Conservation (phyloP, 2,113 vertebrate species). For the Aspiorhynchus laticeps region DNA sequence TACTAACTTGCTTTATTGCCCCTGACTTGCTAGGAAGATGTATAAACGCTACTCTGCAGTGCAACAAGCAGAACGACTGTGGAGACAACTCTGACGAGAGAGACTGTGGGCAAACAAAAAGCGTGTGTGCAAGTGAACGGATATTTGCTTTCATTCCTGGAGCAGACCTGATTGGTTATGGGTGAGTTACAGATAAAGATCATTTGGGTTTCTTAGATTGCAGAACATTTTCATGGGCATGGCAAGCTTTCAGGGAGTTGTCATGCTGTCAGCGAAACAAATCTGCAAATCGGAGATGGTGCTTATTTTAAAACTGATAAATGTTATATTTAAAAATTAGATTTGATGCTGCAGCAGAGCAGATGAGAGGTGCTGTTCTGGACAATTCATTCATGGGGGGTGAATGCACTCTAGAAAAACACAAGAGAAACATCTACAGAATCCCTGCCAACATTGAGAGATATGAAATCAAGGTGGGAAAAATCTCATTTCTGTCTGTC, state of each 20-base stretch:
- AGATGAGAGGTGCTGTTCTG: constrained; percentile 81
- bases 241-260: not conserved
- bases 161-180: constrained; percentile 78
- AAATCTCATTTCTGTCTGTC: not conserved
- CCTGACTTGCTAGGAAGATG: constrained; percentile 81
- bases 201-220: not conserved
- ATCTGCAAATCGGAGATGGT: not conserved
- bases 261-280: not conserved
- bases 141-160: constrained; percentile 71
- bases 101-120: constrained; percentile 70
- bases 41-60: constrained; percentile 78
- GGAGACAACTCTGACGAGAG: constrained; percentile 91
- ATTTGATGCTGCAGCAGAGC: constrained; percentile 83
- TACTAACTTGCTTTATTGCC: not conserved
- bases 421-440: constrained; percentile 75
- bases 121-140: constrained; percentile 69
- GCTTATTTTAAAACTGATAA: not conserved
- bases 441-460: constrained; percentile 82
- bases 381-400: constrained; percentile 86
- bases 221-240: not conserved
- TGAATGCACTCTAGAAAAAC: constrained; percentile 75
- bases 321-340: constrained; percentile 64
- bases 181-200: constrained; percentile 74
- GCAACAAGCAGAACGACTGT: constrained; percentile 92
- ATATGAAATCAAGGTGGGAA: constrained; percentile 83